Evolutionary conservation across 1,140 invertebrate species (phyloP).

Genomic region (Ostrea denselamellosa): DNA sequence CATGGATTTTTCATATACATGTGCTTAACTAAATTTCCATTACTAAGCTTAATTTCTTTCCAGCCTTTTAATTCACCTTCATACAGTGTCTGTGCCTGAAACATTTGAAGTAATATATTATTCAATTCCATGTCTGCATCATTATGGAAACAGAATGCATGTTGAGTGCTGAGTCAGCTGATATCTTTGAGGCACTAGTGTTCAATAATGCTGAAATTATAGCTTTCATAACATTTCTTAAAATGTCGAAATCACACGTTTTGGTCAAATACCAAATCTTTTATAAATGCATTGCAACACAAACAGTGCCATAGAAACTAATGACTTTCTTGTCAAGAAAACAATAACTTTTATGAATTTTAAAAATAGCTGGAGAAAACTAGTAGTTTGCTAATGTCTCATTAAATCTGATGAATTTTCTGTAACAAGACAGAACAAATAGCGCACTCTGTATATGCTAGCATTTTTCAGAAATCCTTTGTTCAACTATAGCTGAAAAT

Average conservation of each 20-base stretch:
- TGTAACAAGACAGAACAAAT: no score
- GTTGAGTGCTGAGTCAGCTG: not conserved
- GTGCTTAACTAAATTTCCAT: not conserved
- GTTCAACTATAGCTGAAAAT: no score
- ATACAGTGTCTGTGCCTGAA: not conserved
- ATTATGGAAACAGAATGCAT: not conserved
- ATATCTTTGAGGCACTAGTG: not conserved
- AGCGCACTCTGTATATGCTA: no score
- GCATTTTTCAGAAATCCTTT: no score
- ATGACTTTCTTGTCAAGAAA: not conserved
- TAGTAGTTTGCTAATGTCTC: no score
- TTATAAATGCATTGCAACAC: not conserved
- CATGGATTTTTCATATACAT: not conserved
- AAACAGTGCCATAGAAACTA: not conserved
- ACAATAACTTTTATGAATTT: not conserved
- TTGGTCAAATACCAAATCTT: not conserved
- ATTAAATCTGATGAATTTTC: no score
- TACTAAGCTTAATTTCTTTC: not conserved
- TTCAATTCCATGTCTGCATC: not conserved
- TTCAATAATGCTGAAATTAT: not conserved
- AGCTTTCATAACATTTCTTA: not conserved
- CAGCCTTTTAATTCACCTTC: not conserved
- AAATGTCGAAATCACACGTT: not conserved
- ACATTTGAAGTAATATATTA: not conserved
- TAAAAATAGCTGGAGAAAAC: no score